Evolutionary conservation across 2,888 invertebrate species (phyloP).

Genomic region (Vanessa cardui): DNA sequence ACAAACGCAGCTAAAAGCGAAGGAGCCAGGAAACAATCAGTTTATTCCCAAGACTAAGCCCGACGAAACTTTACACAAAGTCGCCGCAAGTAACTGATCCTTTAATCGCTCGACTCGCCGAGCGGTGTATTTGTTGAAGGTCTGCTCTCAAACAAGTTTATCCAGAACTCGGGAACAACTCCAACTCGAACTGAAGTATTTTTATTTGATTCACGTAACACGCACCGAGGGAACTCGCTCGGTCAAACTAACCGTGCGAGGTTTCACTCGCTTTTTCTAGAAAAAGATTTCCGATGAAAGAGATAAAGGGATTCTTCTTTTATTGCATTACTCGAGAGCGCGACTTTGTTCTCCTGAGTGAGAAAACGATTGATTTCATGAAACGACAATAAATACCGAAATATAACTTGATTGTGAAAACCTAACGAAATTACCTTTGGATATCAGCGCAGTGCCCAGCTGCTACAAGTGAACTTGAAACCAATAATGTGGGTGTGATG

Average conservation of each 20-base stretch:
- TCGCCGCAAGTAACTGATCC: background rate
- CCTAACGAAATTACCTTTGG: no score
- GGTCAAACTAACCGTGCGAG: background rate
- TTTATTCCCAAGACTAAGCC: background rate
- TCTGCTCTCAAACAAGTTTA: constrained; percentile 3
- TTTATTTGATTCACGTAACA: constrained; percentile 15
- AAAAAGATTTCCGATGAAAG: background rate
- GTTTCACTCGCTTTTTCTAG: background rate
- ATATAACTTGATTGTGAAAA: no score
- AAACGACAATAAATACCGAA: no score
- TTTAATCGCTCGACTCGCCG: background rate
- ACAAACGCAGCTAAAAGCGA: background rate
- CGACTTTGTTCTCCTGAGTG: no score
- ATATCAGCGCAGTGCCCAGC: no score
- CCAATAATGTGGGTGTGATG: no score
- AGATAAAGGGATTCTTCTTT: no score
- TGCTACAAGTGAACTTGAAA: no score
- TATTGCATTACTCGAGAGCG: no score
- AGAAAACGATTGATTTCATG: no score
- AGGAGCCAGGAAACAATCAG: background rate
- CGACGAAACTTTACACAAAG: constrained; percentile 3
- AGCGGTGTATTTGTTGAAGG: constrained; percentile 7
- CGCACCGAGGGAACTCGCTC: background rate
- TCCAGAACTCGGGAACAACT: background rate
- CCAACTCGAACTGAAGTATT: background rate